These are phyloP conservation scores for Hirundichthys speculiger DNA, from an alignment of 2,113 vertebrate species.

Conservation along the genomic window DNA sequence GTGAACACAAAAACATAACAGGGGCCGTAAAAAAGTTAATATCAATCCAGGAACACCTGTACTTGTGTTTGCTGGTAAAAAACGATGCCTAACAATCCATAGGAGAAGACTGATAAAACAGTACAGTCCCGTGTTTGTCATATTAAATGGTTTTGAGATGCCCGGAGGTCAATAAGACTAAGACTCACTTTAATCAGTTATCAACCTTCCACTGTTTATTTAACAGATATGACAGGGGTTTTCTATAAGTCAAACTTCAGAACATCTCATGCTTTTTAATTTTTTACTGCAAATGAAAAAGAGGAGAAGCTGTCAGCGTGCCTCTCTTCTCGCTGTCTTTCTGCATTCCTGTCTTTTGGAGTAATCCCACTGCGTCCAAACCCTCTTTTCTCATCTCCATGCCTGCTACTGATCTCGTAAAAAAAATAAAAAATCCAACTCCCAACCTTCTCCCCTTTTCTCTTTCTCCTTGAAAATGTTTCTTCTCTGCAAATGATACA, in stretches of 20 bases:
- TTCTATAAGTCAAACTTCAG: conserved; percentile 17
- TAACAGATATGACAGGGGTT: too few relatives aligned
- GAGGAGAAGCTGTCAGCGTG: conserved; percentile 29
- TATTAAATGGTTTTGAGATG: too few relatives aligned
- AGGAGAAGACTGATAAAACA: too few relatives aligned
- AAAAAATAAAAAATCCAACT: conserved; percentile 52
- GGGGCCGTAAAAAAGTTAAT: too few relatives aligned
- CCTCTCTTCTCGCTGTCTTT: conserved; percentile 32
- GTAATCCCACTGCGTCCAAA: conserved; percentile 65
- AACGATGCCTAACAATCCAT: too few relatives aligned
- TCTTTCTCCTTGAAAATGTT: conserved; percentile 26
- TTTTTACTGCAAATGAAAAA: conserved; percentile 40
- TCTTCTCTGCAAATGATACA: conserved; percentile 34
- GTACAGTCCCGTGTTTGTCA: too few relatives aligned
- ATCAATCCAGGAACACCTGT: too few relatives aligned
- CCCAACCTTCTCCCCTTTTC: neutral
- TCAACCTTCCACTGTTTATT: too few relatives aligned
- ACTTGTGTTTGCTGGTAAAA: too few relatives aligned
- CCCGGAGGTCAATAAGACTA: too few relatives aligned
- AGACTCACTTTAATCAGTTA: too few relatives aligned
- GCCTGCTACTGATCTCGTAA: conserved; percentile 61
- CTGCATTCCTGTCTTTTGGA: conserved; percentile 58
- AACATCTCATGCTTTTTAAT: conserved; percentile 23
- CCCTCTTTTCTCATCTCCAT: conserved; percentile 67
- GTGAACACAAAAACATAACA: too few relatives aligned